Base-by-base conservation (phyloP, 2,113 vertebrate genomes). In the Noctilio leporinus region DNA sequence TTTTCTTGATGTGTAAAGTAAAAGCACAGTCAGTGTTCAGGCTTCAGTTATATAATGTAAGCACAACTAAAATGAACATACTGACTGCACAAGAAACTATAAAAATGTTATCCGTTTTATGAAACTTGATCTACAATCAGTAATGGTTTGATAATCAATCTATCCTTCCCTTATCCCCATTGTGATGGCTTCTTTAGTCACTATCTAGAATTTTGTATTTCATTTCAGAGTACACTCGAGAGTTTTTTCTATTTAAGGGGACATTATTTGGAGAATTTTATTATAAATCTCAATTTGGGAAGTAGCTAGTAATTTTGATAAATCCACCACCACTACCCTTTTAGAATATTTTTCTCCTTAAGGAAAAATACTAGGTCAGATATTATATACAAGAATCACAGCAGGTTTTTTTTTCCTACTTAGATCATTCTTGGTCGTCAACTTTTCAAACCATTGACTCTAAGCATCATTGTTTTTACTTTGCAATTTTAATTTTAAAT, bases 61-160 rank as follows among this genome's bases (percentile, higher is more conserved):
- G 98, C 98, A 98, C 98, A 98, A 98, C 95, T 80, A 19, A 28
- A 86, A 75, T 72, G 94, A 93, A 96, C 83, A 93, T 84, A 9
- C 3, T 40, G 96, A 86, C 95, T 91, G 85, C 98, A 86, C 97
- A 93, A 77, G 83, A 93, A 93, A 81, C 90, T 40, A 92, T 64
- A 45, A 3, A 95, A 35, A 7, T 51, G 28, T 59, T 97, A 17
- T 65, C 76, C 89, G 47, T 92, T 91, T 69, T 49, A 9, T 26
- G 80, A 84, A 97, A 84, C 94, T 96, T 82, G 24, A 80, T 30
- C 72, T 72, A 7, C 95, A 83, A 14, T 95, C 92, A 11, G 69
- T 38, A 57, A 93, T 40, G 70, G 65, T 89, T 82, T 92, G 92
- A 96, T 81, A 95, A 85, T 93, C 91, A 82, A 2, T 82, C 10